These are phyloP conservation scores for Eubasilissa regina DNA, from an alignment of 1,140 invertebrate genomes.

Conservation along the genomic window DNA sequence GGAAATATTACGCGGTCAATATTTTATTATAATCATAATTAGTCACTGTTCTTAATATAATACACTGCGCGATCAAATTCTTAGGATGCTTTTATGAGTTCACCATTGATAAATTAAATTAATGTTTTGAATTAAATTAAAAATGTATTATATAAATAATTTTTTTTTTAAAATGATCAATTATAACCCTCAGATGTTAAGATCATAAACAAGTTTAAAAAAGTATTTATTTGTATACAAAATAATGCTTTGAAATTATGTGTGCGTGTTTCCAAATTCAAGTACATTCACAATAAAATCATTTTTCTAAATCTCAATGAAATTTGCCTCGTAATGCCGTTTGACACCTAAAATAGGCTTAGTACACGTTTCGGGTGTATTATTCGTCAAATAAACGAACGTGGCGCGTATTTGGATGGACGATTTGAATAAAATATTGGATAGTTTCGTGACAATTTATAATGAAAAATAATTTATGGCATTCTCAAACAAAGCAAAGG, in stretches of 20 bases:
- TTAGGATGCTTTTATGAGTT: too few species aligned
- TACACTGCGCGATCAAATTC: too few species aligned
- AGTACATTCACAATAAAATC: not conserved
- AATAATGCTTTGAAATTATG: not conserved
- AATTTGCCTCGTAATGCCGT: slow-evolving; percentile 18
- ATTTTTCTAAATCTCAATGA: slow-evolving; percentile 14
- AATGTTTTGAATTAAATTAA: too few species aligned
- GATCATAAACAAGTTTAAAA: too few species aligned
- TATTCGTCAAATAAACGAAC: slow-evolving; percentile 6
- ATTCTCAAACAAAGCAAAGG: slow-evolving; percentile 56
- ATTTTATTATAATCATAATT: too few species aligned
- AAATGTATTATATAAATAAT: too few species aligned
- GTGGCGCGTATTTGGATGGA: slow-evolving; percentile 18
- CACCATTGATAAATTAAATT: too few species aligned
- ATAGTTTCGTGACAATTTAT: slow-evolving; percentile 57
- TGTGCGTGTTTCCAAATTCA: not conserved
- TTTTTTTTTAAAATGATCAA: too few species aligned
- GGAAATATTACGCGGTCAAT: too few species aligned
- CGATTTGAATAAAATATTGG: slow-evolving; percentile 48
- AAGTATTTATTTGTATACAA: too few species aligned
- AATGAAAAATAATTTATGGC: slow-evolving; percentile 60
- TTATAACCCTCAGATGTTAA: too few species aligned
- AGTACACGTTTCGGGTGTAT: slow-evolving; percentile 32
- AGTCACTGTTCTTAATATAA: too few species aligned
- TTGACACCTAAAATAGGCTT: slow-evolving; percentile 19